Base-by-base conservation (phyloP, 2,888 invertebrate species). In the Phyllotreta striolata region DNA sequence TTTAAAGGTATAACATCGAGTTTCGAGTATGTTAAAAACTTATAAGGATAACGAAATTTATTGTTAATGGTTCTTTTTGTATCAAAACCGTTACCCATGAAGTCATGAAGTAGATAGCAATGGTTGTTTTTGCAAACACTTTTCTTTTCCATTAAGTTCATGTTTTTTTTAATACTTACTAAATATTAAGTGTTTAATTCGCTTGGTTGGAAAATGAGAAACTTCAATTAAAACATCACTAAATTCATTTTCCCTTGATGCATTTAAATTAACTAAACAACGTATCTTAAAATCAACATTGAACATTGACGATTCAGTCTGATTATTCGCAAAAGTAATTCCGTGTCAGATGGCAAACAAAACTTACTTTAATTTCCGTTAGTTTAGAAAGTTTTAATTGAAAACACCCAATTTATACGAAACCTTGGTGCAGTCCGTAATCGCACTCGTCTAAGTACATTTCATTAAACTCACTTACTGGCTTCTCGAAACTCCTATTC, bases 321-420 rank as follows among this genome's bases (percentile, higher is more conserved):
- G 3, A 51, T 24, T 24, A 24, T 51, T 43, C 13, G 37, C 38
- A 52, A 60, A 52, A 41, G 59, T 52, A 60, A 60, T 60, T 52
- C 43, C n/a, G n/a, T 35, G 43, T 59, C 34, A 49, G 49, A 58
- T 51, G 14, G 43, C 59, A 52, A 59, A 43, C 59, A 59, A 59
- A 52, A 35, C 51, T 51, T 10, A 43, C 43, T 51, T 59, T 59
- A 59, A 59, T 59, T 52, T 59, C 59, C 51, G 52, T 37, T 35
- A 43, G 52, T 52, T 60, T 52, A 10, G 13, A 43, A 60, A 60
- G 59, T 60, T 60, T 60, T 60, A 60, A 60, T 60, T 60, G 59
- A 60, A 60, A 44, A 52, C 52, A 60, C 41, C 43, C 34, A 52
- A 60, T 60, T 40, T 60, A 60, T 60, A 60, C 38, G 24, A 24